phyloP scores from a whole-genome alignment of 2,888 invertebrate species.

The Girardia tigrina region DNA sequence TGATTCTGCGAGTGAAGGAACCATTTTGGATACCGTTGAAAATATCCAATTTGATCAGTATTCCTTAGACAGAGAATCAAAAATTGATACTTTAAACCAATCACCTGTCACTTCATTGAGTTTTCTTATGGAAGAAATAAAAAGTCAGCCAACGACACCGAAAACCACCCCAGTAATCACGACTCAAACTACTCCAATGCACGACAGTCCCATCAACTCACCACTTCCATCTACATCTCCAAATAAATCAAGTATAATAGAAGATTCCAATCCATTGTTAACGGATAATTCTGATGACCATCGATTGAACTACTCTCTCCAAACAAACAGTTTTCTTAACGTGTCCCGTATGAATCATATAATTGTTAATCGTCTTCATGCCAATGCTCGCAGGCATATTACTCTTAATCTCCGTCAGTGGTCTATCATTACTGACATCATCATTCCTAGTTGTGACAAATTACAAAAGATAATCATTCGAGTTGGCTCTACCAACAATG shows the following conservation, averaged over 20 bases:
- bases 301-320: constrained; percentile 25
- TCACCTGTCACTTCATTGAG: neutral
- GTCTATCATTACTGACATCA: constrained; percentile 68
- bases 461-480: constrained; percentile 39
- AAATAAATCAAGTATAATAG: constrained; percentile 33
- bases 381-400: constrained; percentile 71
- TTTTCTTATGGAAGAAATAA: neutral
- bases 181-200: constrained; percentile 39
- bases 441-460: constrained; percentile 51
- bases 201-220: constrained; percentile 38
- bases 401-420: constrained; percentile 78
- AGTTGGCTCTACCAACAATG: constrained; percentile 48
- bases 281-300: constrained; percentile 58
- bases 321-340: constrained; percentile 25
- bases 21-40: neutral
- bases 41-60: neutral
- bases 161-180: constrained; percentile 47
- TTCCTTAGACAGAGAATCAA: neutral
- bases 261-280: constrained; percentile 51
- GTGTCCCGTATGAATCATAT: constrained; percentile 66
- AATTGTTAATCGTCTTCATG: constrained; percentile 76
- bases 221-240: constrained; percentile 28
- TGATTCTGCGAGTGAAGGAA: neutral
- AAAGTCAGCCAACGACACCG: constrained; percentile 43
- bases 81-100: constrained; percentile 1